A percentile compares a stretch with the other conserved stretches of the same genome.
Conservation (phyloP, 1,140 invertebrate species). For the Temnothorax curvispinosus region DNA sequence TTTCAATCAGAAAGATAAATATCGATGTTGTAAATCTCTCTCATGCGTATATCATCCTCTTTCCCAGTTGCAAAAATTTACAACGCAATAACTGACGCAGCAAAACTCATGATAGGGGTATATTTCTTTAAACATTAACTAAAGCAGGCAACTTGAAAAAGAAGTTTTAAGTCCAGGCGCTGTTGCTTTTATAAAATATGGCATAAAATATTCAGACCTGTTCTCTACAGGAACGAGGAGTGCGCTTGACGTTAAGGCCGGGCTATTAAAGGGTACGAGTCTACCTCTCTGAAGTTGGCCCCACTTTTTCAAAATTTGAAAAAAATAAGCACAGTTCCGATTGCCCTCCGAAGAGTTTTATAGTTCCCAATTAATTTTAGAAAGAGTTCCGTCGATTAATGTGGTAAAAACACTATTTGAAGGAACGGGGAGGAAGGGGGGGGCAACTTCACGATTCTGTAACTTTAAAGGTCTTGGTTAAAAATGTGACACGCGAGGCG, state of each 20-base stretch:
- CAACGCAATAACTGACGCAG: not conserved
- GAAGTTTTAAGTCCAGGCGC: slow-evolving; percentile 66
- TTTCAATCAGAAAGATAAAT: slow-evolving; percentile 34
- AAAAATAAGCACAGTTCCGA: no score
- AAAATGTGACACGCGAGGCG: slow-evolving; percentile 45
- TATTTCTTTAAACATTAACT: slow-evolving; percentile 62
- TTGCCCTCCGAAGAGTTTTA: no score
- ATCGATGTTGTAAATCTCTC: slow-evolving; percentile 14
- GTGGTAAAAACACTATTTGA: no score
- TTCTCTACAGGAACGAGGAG: slow-evolving; percentile 63
- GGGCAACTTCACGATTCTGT: no score
- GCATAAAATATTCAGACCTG: slow-evolving; percentile 74
- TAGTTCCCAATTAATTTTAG: no score
- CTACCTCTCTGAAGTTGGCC: no score
- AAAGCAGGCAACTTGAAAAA: slow-evolving; percentile 49
- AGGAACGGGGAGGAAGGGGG: no score
- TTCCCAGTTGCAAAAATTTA: slow-evolving; percentile 41
- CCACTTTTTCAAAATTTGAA: no score
- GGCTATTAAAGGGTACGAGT: slow-evolving; percentile 64
- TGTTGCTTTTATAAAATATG: slow-evolving; percentile 64
- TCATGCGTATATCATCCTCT: not conserved
- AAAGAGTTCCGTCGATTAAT: no score
- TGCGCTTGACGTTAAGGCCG: slow-evolving; percentile 71
- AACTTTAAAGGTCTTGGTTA: slow-evolving; percentile 15
- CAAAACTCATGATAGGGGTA: slow-evolving; percentile 34